A percentile compares a stretch with the other conserved stretches of the same genome.
phyloP scores from a whole-genome alignment of 30 jellyfish, hydroid and myxozoan species.

The Chrysaora quinquecirrha region DNA sequence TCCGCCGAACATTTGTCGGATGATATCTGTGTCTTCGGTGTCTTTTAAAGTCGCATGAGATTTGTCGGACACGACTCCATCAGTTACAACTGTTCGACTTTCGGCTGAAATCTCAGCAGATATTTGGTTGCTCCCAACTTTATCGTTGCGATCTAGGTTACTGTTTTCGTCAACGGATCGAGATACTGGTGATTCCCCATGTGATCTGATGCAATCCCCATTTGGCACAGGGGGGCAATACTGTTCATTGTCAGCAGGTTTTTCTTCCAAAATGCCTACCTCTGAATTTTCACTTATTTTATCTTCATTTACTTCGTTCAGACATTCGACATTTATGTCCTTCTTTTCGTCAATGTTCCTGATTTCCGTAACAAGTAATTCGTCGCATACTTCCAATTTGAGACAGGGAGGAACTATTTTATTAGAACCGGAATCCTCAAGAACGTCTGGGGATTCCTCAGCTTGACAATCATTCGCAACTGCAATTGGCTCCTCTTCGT shows the following conservation, averaged over 20 bases:
- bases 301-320: constrained; percentile 5
- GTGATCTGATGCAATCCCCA: background rate
- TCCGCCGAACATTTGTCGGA: constrained; percentile 80
- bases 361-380: constrained; percentile 10
- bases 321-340: constrained; percentile 18
- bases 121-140: background rate
- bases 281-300: background rate
- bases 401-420: background rate
- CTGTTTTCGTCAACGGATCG: constrained; percentile 42
- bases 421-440: background rate
- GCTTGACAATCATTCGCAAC: no score
- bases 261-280: background rate
- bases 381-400: constrained; percentile 24
- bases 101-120: background rate
- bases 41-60: constrained; percentile 19
- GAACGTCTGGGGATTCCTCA: background rate
- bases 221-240: background rate
- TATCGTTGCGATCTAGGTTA: background rate
- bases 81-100: background rate
- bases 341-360: constrained; percentile 20
- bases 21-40: constrained; percentile 30
- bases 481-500: background rate
- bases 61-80: constrained; percentile 3
- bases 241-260: no score
- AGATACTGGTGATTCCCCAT: background rate